These are phyloP conservation scores for Uropetala carovei DNA, from an alignment of 2,888 invertebrate genomes.

Conservation along the genomic window DNA sequence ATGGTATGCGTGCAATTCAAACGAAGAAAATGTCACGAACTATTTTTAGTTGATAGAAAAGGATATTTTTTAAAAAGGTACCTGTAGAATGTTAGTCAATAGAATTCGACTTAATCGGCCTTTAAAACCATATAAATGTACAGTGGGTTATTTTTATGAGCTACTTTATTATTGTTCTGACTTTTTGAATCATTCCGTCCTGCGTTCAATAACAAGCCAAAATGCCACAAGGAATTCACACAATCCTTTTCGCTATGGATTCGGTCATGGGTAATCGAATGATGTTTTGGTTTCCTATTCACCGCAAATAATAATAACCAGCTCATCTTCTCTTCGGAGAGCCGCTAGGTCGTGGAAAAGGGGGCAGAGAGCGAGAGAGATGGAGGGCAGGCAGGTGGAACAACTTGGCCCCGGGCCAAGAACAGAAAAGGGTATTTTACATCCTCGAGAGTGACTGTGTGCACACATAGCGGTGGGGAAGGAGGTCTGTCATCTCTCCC, in stretches of 20 bases:
- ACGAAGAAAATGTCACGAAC: too few relatives aligned
- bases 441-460: background rate
- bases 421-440: background rate
- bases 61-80: too few relatives aligned
- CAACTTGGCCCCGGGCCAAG: slow-evolving; percentile 17
- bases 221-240: background rate
- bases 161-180: background rate
- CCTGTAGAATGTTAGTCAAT: too few relatives aligned
- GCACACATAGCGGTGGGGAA: background rate
- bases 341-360: slow-evolving; percentile 9
- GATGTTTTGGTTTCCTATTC: slow-evolving; percentile 19
- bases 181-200: background rate
- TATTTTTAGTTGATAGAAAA: too few relatives aligned
- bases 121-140: too few relatives aligned
- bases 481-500: background rate
- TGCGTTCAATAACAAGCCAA: background rate
- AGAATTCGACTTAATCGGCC: too few relatives aligned
- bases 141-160: too few relatives aligned
- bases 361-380: background rate
- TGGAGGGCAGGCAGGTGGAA: slow-evolving; percentile 14
- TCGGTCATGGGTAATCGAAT: background rate
- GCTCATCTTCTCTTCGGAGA: background rate
- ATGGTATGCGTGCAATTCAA: too few relatives aligned
- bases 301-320: slow-evolving; percentile 17
- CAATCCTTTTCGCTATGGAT: background rate